Percentiles rank a stretch among this genome's conserved stretches.
Conservation (phyloP, 2,888 invertebrate genomes). For the Lepidochrysops patricia region DNA sequence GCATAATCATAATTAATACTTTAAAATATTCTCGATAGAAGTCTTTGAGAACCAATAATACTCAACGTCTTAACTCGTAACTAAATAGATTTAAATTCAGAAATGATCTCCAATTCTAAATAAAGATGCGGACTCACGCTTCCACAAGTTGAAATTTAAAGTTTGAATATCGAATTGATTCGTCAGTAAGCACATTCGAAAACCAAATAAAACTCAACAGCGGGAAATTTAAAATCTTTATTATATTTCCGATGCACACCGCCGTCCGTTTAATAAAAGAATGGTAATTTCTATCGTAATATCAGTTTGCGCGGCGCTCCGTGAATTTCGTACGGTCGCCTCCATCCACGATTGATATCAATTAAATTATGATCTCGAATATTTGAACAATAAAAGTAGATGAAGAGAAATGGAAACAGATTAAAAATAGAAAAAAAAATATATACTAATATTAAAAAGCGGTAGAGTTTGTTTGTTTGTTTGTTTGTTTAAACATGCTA, state of each 20-base stretch:
- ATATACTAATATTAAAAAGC: too few species aligned
- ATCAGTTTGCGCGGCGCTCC: not conserved
- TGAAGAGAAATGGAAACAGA: too few species aligned
- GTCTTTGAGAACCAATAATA: not conserved
- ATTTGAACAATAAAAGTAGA: too few species aligned
- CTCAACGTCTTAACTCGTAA: not conserved
- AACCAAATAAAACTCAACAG: conserved; percentile 5
- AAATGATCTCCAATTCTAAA: not conserved
- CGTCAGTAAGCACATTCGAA: not conserved
- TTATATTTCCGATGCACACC: not conserved
- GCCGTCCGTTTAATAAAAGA: not conserved
- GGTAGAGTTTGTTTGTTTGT: too few species aligned
- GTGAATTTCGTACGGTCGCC: not conserved
- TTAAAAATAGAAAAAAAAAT: too few species aligned
- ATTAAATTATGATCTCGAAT: too few species aligned
- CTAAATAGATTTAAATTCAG: not conserved
- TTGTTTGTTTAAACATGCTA: too few species aligned
- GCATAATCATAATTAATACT: too few species aligned
- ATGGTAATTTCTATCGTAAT: not conserved
- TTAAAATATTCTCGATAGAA: too few species aligned
- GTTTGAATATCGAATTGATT: conserved; percentile 8
- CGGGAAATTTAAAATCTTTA: not conserved
- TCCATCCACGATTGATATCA: not conserved
- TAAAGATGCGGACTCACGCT: conserved; percentile 1
- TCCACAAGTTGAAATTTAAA: conserved; percentile 8